Evolutionary conservation across 1,140 invertebrate genomes (phyloP).

Genomic region (Ceratosolen solmsi): DNA sequence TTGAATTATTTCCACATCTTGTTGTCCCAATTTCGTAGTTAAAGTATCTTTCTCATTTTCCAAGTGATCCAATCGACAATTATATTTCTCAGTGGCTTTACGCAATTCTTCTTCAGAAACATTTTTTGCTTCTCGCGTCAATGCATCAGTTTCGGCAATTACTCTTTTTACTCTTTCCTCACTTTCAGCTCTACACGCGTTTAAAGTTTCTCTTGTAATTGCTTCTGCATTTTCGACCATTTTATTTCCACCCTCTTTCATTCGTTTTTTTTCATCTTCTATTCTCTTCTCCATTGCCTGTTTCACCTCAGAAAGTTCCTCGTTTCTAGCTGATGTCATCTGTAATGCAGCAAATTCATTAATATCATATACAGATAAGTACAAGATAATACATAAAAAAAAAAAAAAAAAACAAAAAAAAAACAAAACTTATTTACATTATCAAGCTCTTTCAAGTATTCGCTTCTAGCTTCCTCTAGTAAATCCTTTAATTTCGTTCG

Average conservation of each 20-base stretch:
- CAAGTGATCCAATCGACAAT: slow-evolving; percentile 55
- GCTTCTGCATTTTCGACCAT: slow-evolving; percentile 65
- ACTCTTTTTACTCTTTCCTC: slow-evolving; percentile 64
- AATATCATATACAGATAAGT: too few species aligned
- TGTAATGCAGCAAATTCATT: too few species aligned
- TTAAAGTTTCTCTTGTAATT: slow-evolving; percentile 64
- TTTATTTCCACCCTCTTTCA: slow-evolving; percentile 63
- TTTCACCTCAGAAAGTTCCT: slow-evolving; percentile 62
- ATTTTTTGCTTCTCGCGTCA: slow-evolving; percentile 62
- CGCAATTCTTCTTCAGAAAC: slow-evolving; percentile 62
- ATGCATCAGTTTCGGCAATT: slow-evolving; percentile 63
- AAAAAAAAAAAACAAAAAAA: background rate
- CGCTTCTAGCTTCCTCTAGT: slow-evolving; percentile 54
- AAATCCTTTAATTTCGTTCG: slow-evolving; percentile 56
- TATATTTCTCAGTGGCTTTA: slow-evolving; percentile 59
- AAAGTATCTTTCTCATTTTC: slow-evolving; percentile 61
- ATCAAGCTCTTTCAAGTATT: slow-evolving; percentile 60
- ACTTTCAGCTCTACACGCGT: slow-evolving; percentile 64
- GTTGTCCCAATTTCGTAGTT: slow-evolving; percentile 60
- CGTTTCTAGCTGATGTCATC: slow-evolving; percentile 58
- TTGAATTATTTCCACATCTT: slow-evolving; percentile 62
- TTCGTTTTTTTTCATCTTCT: slow-evolving; percentile 60
- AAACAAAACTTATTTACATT: slow-evolving; percentile 57
- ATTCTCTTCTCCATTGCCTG: slow-evolving; percentile 57
- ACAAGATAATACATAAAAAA: slow-evolving; percentile 3